Conservation (phyloP, 2,888 invertebrate genomes). For the Mongoloraphidia duomilia region DNA sequence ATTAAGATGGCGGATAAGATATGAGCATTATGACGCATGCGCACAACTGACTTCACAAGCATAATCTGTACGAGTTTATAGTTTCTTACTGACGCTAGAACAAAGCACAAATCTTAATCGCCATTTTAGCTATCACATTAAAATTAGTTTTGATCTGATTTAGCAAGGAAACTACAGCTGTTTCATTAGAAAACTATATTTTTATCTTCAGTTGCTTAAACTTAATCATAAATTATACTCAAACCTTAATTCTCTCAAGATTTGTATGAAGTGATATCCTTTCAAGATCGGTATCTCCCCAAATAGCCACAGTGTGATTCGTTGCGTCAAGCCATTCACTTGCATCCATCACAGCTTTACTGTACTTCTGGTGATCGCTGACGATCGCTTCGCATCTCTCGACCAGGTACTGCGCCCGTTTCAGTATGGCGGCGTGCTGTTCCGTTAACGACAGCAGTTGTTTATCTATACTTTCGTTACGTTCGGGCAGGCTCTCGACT, state of each 20-base stretch:
- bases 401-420: slow-evolving; percentile 60
- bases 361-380: slow-evolving; percentile 77
- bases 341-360: slow-evolving; percentile 71
- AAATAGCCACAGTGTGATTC: slow-evolving; percentile 62
- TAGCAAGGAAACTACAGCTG: too few relatives aligned
- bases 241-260: slow-evolving; percentile 60
- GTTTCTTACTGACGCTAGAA: too few relatives aligned
- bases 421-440: slow-evolving; percentile 55
- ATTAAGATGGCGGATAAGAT: too few relatives aligned
- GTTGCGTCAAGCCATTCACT: slow-evolving; percentile 81
- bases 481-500: slow-evolving; percentile 65
- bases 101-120: too few relatives aligned
- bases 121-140: too few relatives aligned
- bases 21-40: too few relatives aligned
- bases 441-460: slow-evolving; percentile 53
- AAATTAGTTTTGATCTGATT: too few relatives aligned
- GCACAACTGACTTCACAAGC: too few relatives aligned
- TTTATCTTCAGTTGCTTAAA: too few relatives aligned
- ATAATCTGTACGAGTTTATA: too few relatives aligned
- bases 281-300: slow-evolving; percentile 74
- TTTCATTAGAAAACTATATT: too few relatives aligned
- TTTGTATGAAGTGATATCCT: slow-evolving; percentile 75
- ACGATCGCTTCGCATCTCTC: slow-evolving; percentile 79
- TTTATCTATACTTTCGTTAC: slow-evolving; percentile 56
- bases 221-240: too few relatives aligned